A percentile compares a stretch with the other conserved stretches of the same genome.
Evolutionary conservation across 2,888 invertebrate species (phyloP).

Genomic region (Calameuta pallipes): DNA sequence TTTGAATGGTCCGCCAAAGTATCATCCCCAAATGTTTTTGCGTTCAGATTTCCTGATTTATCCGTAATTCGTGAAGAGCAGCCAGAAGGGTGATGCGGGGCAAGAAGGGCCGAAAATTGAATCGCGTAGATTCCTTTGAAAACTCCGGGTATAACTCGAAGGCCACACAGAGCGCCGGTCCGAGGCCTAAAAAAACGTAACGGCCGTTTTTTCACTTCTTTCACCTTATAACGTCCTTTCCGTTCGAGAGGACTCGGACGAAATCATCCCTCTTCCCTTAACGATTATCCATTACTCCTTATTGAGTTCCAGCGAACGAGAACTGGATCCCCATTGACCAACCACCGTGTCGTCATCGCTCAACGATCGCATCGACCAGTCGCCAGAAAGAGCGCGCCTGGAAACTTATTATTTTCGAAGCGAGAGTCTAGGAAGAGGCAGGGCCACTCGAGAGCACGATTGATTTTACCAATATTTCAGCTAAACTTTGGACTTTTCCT

Average conservation of each 20-base stretch:
- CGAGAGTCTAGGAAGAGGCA: slow-evolving; percentile 6
- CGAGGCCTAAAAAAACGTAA: too few species aligned
- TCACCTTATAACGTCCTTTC: too few species aligned
- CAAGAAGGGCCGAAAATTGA: too few species aligned
- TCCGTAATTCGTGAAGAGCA: too few species aligned
- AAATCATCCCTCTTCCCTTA: neutral
- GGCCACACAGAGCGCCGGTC: too few species aligned
- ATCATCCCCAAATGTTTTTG: too few species aligned
- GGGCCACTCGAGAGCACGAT: slow-evolving; percentile 43
- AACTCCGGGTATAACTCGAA: too few species aligned
- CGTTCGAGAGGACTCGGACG: neutral
- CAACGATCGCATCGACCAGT: neutral
- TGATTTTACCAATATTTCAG: slow-evolving; percentile 60
- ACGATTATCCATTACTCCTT: slow-evolving; percentile 4
- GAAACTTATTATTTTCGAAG: slow-evolving; percentile 26
- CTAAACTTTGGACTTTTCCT: slow-evolving; percentile 46
- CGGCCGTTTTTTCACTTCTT: too few species aligned
- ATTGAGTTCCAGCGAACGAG: slow-evolving; percentile 4
- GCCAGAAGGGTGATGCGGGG: too few species aligned
- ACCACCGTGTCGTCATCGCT: slow-evolving; percentile 8
- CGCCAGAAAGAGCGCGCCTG: slow-evolving; percentile 8
- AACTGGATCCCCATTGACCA: slow-evolving; percentile 20
- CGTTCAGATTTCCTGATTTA: too few species aligned
- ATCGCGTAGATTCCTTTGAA: too few species aligned
- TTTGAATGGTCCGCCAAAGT: too few species aligned